These are phyloP conservation scores for Polyommatus iphigenia DNA, from an alignment of 2,888 invertebrate genomes.

Conservation along the genomic window DNA sequence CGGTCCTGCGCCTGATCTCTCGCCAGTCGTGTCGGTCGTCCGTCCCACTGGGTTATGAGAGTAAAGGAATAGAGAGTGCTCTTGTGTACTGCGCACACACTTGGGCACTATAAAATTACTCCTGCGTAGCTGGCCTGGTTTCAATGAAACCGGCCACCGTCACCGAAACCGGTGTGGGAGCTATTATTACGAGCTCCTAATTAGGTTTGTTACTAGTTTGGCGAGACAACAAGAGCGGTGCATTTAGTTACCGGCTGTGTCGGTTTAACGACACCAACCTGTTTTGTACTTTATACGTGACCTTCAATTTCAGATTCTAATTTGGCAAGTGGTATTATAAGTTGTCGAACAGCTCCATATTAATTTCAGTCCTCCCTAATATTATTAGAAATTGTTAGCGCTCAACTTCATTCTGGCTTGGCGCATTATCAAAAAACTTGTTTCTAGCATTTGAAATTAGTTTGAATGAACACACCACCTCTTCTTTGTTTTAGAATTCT, in stretches of 20 bases:
- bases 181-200: background rate
- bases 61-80: too few species aligned
- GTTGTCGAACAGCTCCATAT: slow-evolving; percentile 1
- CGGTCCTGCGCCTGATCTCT: too few species aligned
- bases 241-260: background rate
- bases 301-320: background rate
- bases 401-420: background rate
- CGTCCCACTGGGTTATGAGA: too few species aligned
- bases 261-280: background rate
- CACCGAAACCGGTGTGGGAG: too few species aligned
- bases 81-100: too few species aligned
- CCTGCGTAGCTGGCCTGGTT: too few species aligned
- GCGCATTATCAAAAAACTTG: background rate
- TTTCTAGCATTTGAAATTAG: background rate
- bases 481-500: too few species aligned
- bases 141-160: too few species aligned
- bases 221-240: background rate
- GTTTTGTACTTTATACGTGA: background rate
- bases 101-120: too few species aligned
- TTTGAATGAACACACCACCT: background rate
- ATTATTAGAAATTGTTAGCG: background rate
- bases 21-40: too few species aligned
- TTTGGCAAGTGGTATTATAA: background rate
- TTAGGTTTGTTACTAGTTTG: slow-evolving; percentile 4
- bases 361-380: background rate